These are phyloP conservation scores for Elephantulus edwardii DNA, from an alignment of 2,113 vertebrate species.

Conservation along the genomic window DNA sequence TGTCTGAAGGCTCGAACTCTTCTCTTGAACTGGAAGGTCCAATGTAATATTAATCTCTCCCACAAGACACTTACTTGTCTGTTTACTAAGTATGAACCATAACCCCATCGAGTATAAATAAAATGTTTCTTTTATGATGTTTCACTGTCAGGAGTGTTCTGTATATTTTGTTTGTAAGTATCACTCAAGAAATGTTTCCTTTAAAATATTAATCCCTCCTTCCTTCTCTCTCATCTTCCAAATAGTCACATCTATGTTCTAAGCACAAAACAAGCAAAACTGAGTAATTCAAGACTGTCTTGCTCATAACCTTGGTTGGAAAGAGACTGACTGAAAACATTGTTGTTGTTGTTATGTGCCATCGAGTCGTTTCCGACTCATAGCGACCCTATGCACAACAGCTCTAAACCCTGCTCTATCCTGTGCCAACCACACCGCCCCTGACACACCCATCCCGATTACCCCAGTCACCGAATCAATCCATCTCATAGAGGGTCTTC, in stretches of 20 bases:
- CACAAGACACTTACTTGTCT: background rate
- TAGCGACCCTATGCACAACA: too few species aligned
- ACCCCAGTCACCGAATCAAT: too few species aligned
- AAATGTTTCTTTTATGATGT: background rate
- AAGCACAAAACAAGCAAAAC: background rate
- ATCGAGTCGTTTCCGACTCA: too few species aligned
- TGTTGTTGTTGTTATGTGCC: too few species aligned
- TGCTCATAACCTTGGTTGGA: background rate
- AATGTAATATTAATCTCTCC: background rate
- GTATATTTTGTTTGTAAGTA: constrained; percentile 23
- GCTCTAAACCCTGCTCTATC: too few species aligned
- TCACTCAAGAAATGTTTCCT: background rate
- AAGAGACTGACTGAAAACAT: too few species aligned
- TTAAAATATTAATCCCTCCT: background rate
- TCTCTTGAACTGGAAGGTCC: background rate
- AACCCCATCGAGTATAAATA: background rate
- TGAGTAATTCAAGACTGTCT: background rate
- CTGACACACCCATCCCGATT: too few species aligned
- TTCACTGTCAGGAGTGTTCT: background rate
- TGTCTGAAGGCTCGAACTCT: background rate
- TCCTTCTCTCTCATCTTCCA: background rate
- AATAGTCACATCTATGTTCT: background rate
- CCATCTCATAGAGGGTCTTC: too few species aligned
- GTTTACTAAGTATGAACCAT: background rate
- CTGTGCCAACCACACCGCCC: too few species aligned